These are phyloP conservation scores for Lycia hirtaria DNA, from an alignment of 2,888 invertebrate genomes.

Conservation along the genomic window DNA sequence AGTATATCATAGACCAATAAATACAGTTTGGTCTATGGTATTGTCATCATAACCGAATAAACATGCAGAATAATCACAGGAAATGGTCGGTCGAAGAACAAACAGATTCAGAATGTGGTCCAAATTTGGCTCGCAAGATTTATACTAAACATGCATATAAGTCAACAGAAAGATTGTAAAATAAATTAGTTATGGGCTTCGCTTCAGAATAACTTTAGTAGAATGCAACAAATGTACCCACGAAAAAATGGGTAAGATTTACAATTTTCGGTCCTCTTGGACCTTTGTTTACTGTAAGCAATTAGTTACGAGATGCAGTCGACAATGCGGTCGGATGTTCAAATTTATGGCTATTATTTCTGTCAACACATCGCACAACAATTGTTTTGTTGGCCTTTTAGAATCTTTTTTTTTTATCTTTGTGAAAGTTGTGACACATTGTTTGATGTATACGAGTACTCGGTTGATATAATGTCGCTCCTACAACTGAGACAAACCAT, in stretches of 20 bases:
- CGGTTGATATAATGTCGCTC: too few relatives aligned
- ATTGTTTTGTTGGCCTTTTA: background rate
- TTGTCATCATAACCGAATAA: too few relatives aligned
- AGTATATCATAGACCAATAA: too few relatives aligned
- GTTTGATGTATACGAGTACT: too few relatives aligned
- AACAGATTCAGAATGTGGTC: too few relatives aligned
- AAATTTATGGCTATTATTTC: background rate
- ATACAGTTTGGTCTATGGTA: too few relatives aligned
- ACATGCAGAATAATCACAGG: too few relatives aligned
- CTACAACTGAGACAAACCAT: too few relatives aligned
- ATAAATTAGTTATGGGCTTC: constrained; percentile 24
- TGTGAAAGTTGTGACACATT: background rate
- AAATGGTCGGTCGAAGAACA: too few relatives aligned
- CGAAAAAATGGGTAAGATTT: constrained; percentile 47
- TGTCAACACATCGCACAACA: constrained; percentile 5
- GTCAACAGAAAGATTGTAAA: constrained; percentile 3
- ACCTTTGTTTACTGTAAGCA: constrained; percentile 49
- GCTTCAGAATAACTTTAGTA: constrained; percentile 20
- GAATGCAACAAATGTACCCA: constrained; percentile 43
- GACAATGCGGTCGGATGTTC: constrained; percentile 37
- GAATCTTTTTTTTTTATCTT: background rate
- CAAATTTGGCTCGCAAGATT: too few relatives aligned
- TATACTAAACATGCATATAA: too few relatives aligned
- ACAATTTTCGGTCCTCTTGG: constrained; percentile 37
- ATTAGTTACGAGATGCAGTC: constrained; percentile 49